These are phyloP conservation scores for Lasioglossum vierecki DNA, from an alignment of 2,888 invertebrate species.

Conservation along the genomic window DNA sequence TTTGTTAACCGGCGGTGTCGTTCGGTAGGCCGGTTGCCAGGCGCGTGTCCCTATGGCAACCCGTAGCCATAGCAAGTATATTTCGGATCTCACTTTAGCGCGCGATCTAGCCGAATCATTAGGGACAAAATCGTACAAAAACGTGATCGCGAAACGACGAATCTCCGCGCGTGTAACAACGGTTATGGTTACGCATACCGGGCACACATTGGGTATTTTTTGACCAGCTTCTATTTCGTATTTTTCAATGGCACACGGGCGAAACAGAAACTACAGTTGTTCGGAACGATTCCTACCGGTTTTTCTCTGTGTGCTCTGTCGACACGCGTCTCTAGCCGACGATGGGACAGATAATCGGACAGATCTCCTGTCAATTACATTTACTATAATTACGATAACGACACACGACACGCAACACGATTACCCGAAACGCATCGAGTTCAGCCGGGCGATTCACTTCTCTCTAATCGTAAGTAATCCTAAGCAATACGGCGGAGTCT, in stretches of 20 bases:
- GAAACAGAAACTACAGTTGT: not conserved
- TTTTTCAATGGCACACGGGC: not conserved
- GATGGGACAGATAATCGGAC: constrained; percentile 23
- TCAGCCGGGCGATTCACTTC: not conserved
- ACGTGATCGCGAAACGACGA: constrained; percentile 1
- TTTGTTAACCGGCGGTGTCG: constrained; percentile 28
- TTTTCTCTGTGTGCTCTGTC: not conserved
- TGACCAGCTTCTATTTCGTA: constrained; percentile 8
- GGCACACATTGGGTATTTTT: not conserved
- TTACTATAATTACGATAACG: not conserved
- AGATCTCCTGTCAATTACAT: constrained; percentile 15
- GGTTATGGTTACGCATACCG: not conserved
- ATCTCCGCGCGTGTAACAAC: not conserved
- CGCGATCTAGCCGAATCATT: constrained; percentile 20
- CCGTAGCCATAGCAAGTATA: not conserved
- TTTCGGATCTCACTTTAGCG: constrained; percentile 12
- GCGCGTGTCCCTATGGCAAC: constrained; percentile 63
- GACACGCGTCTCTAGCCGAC: constrained; percentile 2
- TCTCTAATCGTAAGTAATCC: not conserved
- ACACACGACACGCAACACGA: not conserved
- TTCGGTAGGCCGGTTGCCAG: constrained; percentile 55
- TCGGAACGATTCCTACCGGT: not conserved
- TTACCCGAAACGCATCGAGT: not conserved
- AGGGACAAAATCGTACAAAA: not conserved
- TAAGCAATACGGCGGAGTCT: constrained; percentile 3